Base-by-base conservation (phyloP, 2,888 invertebrate genomes). In the Lordiphosa andalusiaca region DNA sequence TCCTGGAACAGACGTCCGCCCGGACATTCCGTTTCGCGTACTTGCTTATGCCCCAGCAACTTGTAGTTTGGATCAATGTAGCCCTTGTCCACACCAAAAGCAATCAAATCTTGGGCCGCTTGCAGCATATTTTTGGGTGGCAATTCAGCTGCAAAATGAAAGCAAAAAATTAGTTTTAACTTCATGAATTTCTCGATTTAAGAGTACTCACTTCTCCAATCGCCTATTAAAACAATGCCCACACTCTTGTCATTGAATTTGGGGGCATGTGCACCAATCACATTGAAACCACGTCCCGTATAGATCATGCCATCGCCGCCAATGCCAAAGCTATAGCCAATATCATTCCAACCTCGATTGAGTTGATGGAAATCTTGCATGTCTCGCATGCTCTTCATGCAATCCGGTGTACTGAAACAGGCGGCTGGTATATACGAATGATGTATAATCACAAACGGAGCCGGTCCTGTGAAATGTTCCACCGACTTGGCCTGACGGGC, bases 281-380 rank as follows among this genome's bases (percentile, higher is more conserved):
- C 88, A 49, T 91, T 90, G 93, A 95, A 95, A 0, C 94, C 94
- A 3, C 94, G 91, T 1, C 94, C 94, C 67, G 92, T 92, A 87
- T 94, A 95, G 4, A 91, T 93, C 10, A 91, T 90, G 0, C 94
- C 94, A 73, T 95, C 94, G 19, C 94, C 93, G 3, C 95, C 95
- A 30, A 94, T 91, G 40, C 92, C 92, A 87, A 94, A 95, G 85
- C 93, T 94, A 84, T 87, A 92, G 25, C 94, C 94, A 78, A 94
- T 93, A 83, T 94, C 94, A 53, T 92, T 92, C 94, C 94, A 94
- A 0, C 90, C 91, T 42, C 90, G 90, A 60, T 90, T 87, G 55
- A 90, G 88, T 77, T 91, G 92, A 82, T 94, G 94, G 57, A 91
- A 91, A 35, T 89, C 88, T 87, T 94, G 94, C 92, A 94, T 94